phyloP scores from a whole-genome alignment of 1,140 invertebrate genomes.

The Akabosia matsudoensis region DNA sequence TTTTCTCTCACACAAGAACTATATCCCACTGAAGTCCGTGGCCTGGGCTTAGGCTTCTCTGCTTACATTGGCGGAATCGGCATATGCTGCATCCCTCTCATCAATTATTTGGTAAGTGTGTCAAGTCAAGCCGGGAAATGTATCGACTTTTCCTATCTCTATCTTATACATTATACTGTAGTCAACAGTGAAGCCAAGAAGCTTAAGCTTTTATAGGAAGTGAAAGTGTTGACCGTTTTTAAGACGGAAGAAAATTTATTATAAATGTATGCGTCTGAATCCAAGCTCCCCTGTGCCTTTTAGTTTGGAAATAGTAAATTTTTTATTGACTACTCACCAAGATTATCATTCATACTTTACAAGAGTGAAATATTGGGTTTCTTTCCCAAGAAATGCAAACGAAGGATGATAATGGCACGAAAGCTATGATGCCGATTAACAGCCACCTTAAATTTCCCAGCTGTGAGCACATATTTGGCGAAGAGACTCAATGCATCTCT shows the following conservation, averaged over 20 bases:
- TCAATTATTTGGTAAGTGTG: slow-evolving; percentile 75
- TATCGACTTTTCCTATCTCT: not conserved
- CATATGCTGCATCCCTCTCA: slow-evolving; percentile 82
- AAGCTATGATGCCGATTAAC: not conserved
- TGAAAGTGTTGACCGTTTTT: not conserved
- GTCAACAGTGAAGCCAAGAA: not conserved
- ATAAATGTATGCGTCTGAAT: not conserved
- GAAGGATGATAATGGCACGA: not conserved
- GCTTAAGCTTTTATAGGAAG: not conserved
- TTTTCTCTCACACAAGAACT: slow-evolving; percentile 57
- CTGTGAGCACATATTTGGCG: not conserved
- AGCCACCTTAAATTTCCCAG: not conserved
- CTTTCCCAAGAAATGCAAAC: not conserved
- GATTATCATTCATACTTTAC: slow-evolving; percentile 14
- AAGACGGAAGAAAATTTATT: not conserved
- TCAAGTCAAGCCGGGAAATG: not conserved
- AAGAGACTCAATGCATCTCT: not conserved
- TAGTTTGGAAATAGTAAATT: slow-evolving; percentile 3
- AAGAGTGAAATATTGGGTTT: not conserved
- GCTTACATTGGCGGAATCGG: slow-evolving; percentile 82
- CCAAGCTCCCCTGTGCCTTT: not conserved
- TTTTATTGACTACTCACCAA: slow-evolving; percentile 14
- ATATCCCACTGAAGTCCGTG: slow-evolving; percentile 79
- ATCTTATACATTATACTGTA: not conserved
- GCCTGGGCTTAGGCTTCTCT: slow-evolving; percentile 81